Percentiles rank a stretch among this genome's conserved stretches.
These are phyloP conservation scores for Leucoptera coffeella DNA, from an alignment of 2,888 invertebrate species.

Conservation along the genomic window DNA sequence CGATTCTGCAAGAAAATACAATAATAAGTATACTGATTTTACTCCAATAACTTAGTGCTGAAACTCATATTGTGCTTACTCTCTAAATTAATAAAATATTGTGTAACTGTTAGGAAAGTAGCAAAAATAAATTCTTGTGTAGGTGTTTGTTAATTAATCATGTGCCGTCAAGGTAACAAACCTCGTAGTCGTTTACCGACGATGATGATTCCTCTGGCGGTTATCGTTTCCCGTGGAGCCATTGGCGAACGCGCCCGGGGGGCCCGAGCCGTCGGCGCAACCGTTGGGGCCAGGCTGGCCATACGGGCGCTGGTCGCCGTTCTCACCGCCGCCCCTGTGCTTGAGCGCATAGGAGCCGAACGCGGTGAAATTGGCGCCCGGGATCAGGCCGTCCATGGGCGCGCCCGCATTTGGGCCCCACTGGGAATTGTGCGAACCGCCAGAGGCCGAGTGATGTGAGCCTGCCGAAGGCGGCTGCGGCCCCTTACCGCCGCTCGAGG, in stretches of 20 bases:
- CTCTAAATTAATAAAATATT: neutral
- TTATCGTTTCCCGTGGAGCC: slow-evolving; percentile 47
- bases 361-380: slow-evolving; percentile 30
- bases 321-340: slow-evolving; percentile 13
- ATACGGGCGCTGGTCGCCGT: slow-evolving; percentile 11
- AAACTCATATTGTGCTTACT: neutral
- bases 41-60: neutral
- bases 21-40: no score
- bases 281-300: slow-evolving; percentile 24
- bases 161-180: slow-evolving; percentile 48
- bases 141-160: slow-evolving; percentile 3
- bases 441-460: slow-evolving; percentile 9
- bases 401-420: neutral
- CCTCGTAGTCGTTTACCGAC: slow-evolving; percentile 42
- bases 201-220: slow-evolving; percentile 44
- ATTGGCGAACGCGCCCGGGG: slow-evolving; percentile 17
- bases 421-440: slow-evolving; percentile 8
- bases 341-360: slow-evolving; percentile 36
- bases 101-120: neutral
- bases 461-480: slow-evolving; percentile 13
- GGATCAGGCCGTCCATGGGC: neutral
- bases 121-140: slow-evolving; percentile 4
- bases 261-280: slow-evolving; percentile 15
- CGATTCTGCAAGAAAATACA: no score
- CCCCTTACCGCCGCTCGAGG: slow-evolving; percentile 27